phyloP scores from a whole-genome alignment of 2,888 invertebrate genomes.

The Hydropsyche betteni region DNA sequence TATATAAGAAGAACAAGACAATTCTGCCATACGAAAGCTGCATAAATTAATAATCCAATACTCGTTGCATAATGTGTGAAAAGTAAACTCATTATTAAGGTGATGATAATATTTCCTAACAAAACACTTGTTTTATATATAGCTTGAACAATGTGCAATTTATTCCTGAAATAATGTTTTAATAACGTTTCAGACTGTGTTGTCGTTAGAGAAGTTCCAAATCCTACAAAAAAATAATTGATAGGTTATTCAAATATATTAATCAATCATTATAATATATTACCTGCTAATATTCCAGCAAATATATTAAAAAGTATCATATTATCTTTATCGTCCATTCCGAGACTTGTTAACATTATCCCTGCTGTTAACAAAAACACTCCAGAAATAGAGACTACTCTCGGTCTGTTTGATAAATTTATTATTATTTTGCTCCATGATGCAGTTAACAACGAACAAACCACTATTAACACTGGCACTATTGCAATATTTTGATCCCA shows the following conservation, averaged over 20 bases:
- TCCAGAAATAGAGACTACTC: conserved; percentile 67
- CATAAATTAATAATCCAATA: conserved; percentile 59
- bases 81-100: conserved; percentile 64
- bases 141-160: conserved; percentile 64
- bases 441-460: conserved; percentile 68
- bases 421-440: conserved; percentile 69
- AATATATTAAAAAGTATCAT: conserved; percentile 64
- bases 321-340: conserved; percentile 61
- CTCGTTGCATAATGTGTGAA: conserved; percentile 59
- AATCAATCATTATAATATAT: conserved; percentile 31
- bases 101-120: conserved; percentile 65
- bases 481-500: conserved; percentile 70
- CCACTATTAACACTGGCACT: conserved; percentile 69
- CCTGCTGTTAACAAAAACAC: conserved; percentile 69
- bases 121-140: conserved; percentile 65
- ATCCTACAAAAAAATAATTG: conserved; percentile 60
- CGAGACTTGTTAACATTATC: conserved; percentile 65
- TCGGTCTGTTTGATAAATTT: conserved; percentile 67
- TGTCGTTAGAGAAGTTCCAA: conserved; percentile 67
- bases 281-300: conserved; percentile 66
- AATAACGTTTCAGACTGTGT: conserved; percentile 69
- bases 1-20: conserved; percentile 65
- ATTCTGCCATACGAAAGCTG: conserved; percentile 68
- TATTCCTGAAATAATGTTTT: conserved; percentile 68
- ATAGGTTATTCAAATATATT: conserved; percentile 11